These are phyloP conservation scores for Drosophila peninsularis DNA, from an alignment of 2,888 invertebrate species.

Conservation along the genomic window DNA sequence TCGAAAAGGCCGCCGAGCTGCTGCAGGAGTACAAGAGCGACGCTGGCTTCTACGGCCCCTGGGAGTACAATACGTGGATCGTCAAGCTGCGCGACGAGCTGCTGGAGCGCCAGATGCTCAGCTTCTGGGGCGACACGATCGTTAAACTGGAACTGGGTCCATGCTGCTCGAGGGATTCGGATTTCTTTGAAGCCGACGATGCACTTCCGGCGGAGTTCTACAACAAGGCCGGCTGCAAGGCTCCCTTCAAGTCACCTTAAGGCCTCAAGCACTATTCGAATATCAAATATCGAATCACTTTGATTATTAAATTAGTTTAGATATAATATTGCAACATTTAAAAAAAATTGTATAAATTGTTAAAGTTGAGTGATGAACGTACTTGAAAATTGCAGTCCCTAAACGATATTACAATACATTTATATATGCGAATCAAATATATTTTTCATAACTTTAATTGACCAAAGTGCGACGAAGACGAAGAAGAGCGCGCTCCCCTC, in stretches of 20 bases:
- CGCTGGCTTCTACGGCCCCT: slow-evolving; percentile 72
- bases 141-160: slow-evolving; percentile 78
- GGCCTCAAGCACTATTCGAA: background rate
- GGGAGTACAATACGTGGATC: slow-evolving; percentile 82
- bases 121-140: slow-evolving; percentile 82
- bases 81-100: slow-evolving; percentile 76
- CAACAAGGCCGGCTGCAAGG: slow-evolving; percentile 60
- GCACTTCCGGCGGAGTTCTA: slow-evolving; percentile 73
- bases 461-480: background rate
- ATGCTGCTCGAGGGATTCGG: slow-evolving; percentile 78
- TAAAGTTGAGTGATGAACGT: background rate
- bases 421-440: background rate
- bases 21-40: slow-evolving; percentile 83
- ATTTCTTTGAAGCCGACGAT: slow-evolving; percentile 76
- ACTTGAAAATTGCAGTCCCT: background rate
- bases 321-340: background rate
- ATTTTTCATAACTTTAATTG: background rate
- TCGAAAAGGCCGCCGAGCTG: slow-evolving; percentile 58
- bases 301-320: background rate
- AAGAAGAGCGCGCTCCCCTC: background rate
- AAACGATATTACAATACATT: background rate
- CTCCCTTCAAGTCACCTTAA: slow-evolving; percentile 53
- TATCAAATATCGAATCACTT: background rate
- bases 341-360: background rate
- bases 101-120: slow-evolving; percentile 65